Evolutionary conservation across 2,113 vertebrate genomes (phyloP).

Genomic region (Corapipo altera): DNA sequence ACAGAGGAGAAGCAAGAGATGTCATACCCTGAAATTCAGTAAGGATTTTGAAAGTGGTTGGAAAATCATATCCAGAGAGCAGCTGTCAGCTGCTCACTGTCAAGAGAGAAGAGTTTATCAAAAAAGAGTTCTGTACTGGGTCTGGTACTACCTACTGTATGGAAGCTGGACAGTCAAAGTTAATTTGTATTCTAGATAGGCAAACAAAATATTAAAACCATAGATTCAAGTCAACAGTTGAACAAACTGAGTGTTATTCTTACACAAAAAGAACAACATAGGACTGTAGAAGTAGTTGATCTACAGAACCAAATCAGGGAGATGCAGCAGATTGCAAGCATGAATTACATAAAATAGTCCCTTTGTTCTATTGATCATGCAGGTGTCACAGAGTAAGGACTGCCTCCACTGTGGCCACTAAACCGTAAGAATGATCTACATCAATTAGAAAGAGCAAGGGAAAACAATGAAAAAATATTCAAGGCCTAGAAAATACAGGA

Average conservation of each 20-base stretch:
- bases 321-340: not conserved
- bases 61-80: not conserved
- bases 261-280: not conserved
- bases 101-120: not conserved
- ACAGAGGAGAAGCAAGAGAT: not conserved
- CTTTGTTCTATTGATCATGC: not conserved
- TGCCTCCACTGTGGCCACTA: not conserved
- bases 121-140: not conserved
- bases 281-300: not conserved
- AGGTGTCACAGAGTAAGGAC: not conserved
- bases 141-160: not conserved
- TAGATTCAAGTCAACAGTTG: not conserved
- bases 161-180: not conserved
- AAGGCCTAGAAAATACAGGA: not conserved
- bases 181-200: not conserved
- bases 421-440: not conserved
- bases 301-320: not conserved
- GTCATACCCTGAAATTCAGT: not conserved
- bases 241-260: not conserved
- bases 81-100: not conserved
- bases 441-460: not conserved
- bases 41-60: not conserved
- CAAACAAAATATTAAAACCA: not conserved
- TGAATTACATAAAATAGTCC: not conserved
- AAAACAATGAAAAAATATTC: not conserved